These are phyloP conservation scores for Cephalopholis sonnerati DNA, from an alignment of 2,113 vertebrate species.

Conservation along the genomic window DNA sequence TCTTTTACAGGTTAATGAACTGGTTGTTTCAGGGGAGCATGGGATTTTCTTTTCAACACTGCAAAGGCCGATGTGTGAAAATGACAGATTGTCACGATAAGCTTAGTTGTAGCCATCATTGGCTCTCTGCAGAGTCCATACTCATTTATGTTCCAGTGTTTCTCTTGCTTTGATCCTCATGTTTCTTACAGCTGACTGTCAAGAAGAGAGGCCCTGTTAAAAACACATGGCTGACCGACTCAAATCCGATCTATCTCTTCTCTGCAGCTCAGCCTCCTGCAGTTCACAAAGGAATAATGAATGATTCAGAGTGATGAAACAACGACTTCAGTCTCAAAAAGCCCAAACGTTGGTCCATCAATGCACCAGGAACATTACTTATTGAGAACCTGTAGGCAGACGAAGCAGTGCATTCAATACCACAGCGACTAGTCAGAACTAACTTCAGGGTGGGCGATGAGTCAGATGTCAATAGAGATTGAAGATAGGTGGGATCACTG, in stretches of 20 bases:
- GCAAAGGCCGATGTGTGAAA: slow-evolving; percentile 32
- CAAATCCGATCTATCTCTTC: slow-evolving; percentile 28
- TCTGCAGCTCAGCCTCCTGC: slow-evolving; percentile 27
- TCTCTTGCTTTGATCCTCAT: slow-evolving; percentile 38
- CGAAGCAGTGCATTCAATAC: slow-evolving; percentile 6
- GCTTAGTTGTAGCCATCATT: slow-evolving; percentile 15
- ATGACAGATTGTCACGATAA: slow-evolving; percentile 36
- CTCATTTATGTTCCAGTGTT: slow-evolving; percentile 45
- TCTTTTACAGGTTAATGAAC: slow-evolving; percentile 65
- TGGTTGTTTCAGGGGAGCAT: slow-evolving; percentile 10
- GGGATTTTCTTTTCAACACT: slow-evolving; percentile 4
- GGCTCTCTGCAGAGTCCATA: slow-evolving; percentile 35
- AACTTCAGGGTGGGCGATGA: not conserved
- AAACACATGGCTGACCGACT: slow-evolving; percentile 39
- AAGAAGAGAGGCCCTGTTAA: slow-evolving; percentile 34
- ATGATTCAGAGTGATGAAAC: slow-evolving; percentile 67
- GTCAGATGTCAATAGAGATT: not conserved
- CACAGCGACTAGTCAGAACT: not conserved
- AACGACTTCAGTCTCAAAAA: slow-evolving; percentile 46
- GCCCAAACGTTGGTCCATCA: slow-evolving; percentile 20
- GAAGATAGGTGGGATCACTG: not conserved
- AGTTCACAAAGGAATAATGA: slow-evolving; percentile 64
- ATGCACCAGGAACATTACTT: slow-evolving; percentile 20
- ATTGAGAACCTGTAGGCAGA: slow-evolving; percentile 32
- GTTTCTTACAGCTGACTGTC: slow-evolving; percentile 47